Conservation (phyloP, 2,113 vertebrate species). For the human region DNA sequence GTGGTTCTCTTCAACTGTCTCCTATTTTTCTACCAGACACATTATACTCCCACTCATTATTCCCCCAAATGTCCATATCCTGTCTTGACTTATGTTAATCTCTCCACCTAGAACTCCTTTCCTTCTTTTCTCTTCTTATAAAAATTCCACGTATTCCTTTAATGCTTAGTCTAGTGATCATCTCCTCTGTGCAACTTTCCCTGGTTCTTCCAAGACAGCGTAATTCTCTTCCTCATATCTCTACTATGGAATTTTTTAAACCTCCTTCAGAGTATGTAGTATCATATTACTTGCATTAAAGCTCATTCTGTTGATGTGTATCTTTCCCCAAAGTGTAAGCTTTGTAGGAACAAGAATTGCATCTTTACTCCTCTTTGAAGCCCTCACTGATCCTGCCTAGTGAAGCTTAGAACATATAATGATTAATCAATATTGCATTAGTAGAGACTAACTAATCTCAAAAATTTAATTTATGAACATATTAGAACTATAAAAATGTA, state of each 20-base stretch:
- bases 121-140: not conserved
- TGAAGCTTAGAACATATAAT: not conserved
- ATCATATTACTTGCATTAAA: not conserved
- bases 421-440: conserved; percentile 17
- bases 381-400: not conserved
- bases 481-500: conserved; percentile 1
- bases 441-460: not conserved
- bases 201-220: not conserved
- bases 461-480: not conserved
- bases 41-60: fast-evolving
- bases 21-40: not conserved
- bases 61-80: no score
- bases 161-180: not conserved
- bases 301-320: not conserved
- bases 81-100: no score
- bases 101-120: not conserved
- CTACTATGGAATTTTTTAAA: not conserved
- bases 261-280: not conserved
- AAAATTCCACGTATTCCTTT: not conserved
- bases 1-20: not conserved
- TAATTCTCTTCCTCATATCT: not conserved
- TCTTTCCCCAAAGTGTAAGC: not conserved
- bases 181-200: not conserved
- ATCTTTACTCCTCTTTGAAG: conserved; percentile 31
- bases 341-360: not conserved